phyloP scores from a whole-genome alignment of 2,113 vertebrate genomes.

The Dromiciops gliroides region DNA sequence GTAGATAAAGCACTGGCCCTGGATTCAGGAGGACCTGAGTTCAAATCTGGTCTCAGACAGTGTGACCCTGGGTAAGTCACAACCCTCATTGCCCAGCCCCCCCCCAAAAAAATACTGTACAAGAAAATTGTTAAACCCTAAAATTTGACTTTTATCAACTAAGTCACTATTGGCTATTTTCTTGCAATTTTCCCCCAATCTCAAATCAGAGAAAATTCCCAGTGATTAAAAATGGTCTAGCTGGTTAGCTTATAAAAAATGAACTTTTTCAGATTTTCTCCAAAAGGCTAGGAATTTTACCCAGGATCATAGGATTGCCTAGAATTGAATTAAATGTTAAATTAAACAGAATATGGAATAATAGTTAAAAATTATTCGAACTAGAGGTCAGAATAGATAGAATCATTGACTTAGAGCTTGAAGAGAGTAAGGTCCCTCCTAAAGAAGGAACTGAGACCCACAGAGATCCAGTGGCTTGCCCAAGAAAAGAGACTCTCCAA shows the following conservation, averaged over 20 bases:
- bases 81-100: no score
- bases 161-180: neutral
- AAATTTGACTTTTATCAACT: neutral
- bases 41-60: no score
- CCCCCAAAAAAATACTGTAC: slow-evolving; percentile 8
- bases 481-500: no score
- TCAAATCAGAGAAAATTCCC: neutral
- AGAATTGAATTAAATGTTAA: neutral
- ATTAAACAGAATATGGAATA: neutral
- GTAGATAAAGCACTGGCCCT: no score
- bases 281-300: neutral
- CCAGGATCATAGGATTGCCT: neutral
- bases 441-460: neutral
- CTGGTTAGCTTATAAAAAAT: slow-evolving; percentile 9
- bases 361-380: slow-evolving; percentile 19
- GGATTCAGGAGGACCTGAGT: no score
- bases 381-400: neutral
- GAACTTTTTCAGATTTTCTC: neutral
- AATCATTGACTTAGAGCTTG: neutral
- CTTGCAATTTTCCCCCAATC: neutral
- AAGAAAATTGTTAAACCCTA: neutral
- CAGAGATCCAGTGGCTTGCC: neutral
- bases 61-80: no score
- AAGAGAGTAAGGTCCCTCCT: neutral
- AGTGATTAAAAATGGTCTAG: slow-evolving; percentile 1